Conservation (phyloP, 2,113 vertebrate genomes). For the Ardeotis arabs region DNA sequence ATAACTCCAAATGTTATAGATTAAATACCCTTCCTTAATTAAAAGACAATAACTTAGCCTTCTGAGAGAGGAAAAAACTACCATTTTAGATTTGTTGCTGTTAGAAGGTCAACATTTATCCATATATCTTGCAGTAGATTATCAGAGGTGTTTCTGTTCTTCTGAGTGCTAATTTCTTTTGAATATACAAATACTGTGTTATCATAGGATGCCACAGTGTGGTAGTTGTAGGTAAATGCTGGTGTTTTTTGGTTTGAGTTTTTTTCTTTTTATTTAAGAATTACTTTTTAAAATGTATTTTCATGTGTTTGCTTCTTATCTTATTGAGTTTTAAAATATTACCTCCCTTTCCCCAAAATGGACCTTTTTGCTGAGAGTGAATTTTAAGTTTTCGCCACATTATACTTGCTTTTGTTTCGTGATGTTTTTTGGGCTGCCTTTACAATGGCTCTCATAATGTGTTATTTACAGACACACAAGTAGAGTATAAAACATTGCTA, state of each 20-base stretch:
- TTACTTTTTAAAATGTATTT: background rate
- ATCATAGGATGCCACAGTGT: constrained; percentile 39
- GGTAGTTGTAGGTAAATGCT: constrained; percentile 18
- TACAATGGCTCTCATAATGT: background rate
- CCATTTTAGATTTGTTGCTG: background rate
- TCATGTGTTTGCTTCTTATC: background rate
- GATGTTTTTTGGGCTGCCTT: background rate
- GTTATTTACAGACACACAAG: background rate
- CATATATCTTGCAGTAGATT: background rate
- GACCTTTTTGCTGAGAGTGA: background rate
- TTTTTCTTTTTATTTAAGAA: background rate
- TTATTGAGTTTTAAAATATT: background rate
- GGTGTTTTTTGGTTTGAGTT: fast-evolving
- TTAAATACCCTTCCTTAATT: background rate
- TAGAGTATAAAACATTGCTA: background rate
- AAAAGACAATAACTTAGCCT: background rate
- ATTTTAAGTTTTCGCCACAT: background rate
- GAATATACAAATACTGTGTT: background rate
- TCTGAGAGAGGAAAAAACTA: background rate
- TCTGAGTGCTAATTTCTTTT: background rate
- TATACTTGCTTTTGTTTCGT: background rate
- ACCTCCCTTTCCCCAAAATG: background rate
- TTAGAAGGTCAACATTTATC: background rate
- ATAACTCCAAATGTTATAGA: background rate
- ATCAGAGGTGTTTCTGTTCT: background rate